Conservation (phyloP, 1,140 invertebrate genomes). For the Panagrolaimus sp. region DNA sequence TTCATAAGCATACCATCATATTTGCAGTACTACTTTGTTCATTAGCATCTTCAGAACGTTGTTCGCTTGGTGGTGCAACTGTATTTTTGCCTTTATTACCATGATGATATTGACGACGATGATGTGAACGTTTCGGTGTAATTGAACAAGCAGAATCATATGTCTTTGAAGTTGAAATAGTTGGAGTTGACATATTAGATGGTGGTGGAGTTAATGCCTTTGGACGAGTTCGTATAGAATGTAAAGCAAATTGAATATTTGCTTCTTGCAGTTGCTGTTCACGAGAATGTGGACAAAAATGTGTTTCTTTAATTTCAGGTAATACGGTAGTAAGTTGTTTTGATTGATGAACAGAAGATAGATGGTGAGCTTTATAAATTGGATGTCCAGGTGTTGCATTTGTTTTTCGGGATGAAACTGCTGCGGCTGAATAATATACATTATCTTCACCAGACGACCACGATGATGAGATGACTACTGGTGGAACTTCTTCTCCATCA, state of each 20-base stretch:
- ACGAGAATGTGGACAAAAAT: background rate
- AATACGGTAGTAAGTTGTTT: no score
- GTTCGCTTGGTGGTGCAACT: background rate
- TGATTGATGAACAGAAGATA: no score
- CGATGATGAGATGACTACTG: no score
- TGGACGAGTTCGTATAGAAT: background rate
- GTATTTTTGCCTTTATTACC: background rate
- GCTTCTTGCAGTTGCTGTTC: background rate
- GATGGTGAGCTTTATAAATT: no score
- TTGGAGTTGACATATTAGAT: background rate
- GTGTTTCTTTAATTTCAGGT: no score
- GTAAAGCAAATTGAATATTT: background rate
- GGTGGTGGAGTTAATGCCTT: background rate
- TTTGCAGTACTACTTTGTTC: background rate
- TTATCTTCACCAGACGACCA: no score
- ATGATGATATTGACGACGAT: background rate
- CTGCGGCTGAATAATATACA: no score
- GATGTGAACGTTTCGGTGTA: no score
- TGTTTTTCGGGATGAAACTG: no score
- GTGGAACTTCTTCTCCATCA: no score
- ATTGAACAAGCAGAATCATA: background rate
- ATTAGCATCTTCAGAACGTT: background rate
- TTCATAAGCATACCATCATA: constrained; percentile 8
- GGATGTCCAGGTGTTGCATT: no score
- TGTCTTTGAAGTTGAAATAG: background rate